Conservation (phyloP, 2,888 invertebrate species). For the Arrhopalites spinosus region DNA sequence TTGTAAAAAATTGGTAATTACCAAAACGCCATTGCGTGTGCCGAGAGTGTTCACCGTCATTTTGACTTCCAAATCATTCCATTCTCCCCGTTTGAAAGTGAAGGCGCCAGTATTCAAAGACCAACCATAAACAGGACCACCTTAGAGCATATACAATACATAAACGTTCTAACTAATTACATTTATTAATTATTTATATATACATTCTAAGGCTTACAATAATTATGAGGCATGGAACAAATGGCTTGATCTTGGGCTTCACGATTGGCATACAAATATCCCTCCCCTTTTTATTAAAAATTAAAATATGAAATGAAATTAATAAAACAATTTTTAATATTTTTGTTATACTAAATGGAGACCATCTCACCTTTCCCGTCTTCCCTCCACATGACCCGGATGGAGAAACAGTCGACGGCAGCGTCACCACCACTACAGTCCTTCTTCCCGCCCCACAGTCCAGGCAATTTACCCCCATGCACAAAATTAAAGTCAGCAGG, state of each 20-base stretch:
- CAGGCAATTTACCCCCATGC: conserved; percentile 47
- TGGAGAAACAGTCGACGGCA: conserved; percentile 44
- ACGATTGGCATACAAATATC: conserved; percentile 50
- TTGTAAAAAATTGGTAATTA: too few species aligned
- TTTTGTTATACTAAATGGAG: too few species aligned
- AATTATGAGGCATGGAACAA: conserved; percentile 48
- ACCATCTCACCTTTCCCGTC: too few species aligned
- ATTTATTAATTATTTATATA: too few species aligned
- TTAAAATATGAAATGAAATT: too few species aligned
- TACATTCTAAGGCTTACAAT: too few species aligned
- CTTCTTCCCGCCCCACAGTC: conserved; percentile 46
- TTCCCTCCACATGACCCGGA: conserved; percentile 45
- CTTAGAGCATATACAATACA: too few species aligned
- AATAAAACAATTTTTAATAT: too few species aligned
- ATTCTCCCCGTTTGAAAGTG: conserved; percentile 39
- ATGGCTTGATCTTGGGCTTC: conserved; percentile 52
- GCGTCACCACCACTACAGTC: conserved; percentile 46
- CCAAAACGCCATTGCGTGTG: conserved; percentile 38
- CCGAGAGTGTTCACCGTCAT: conserved; percentile 42
- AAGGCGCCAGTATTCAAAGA: conserved; percentile 47
- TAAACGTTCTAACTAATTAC: too few species aligned
- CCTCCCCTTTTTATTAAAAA: conserved; percentile 43
- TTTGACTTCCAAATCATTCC: conserved; percentile 41
- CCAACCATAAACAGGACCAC: conserved; percentile 49
- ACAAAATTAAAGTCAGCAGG: conserved; percentile 49